Base-by-base conservation (phyloP, 2,888 invertebrate species). In the Campaea margaritaria region DNA sequence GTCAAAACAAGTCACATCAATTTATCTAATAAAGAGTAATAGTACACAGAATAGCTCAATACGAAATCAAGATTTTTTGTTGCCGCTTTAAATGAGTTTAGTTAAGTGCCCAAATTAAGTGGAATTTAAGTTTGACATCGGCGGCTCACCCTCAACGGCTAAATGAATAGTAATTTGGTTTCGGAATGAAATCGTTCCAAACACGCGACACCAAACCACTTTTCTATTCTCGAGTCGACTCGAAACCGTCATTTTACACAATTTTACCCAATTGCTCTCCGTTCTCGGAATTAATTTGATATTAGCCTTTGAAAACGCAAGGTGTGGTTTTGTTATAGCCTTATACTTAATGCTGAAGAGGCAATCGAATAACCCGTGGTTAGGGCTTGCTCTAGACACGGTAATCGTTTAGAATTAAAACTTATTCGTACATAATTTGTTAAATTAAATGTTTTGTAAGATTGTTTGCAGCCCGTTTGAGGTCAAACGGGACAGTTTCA, bases 81-180 rank as follows among this genome's bases (percentile, higher is more conserved):
- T 63, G 55, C 47, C 53, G 44, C 51, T 60, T 58, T 46, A 61
- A 59, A 62, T 64, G 51, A 61, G 46, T 60, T 55, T 45, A 67
- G 47, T 52, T 69, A 64, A 69, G 69, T 69, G 82, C 78, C 74
- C 70, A 76, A 85, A 85, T 85, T 84, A 87, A 81, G 76, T 73
- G 65, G 76, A 82, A 81, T 82, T 82, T 81, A 85, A 86, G 79
- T 89, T 89, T 89, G 89, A 91, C 91, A 90, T 82, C 82, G 79
- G 75, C 70, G 78, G 78, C 85, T 86, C 82, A 80, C 84, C 85
- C 85, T 82, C 75, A 87, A 88, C 87, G 85, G 85, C 86, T 87
- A 91, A 92, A 91, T 91, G 87, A 91, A 91, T 91, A 91, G 91
- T 87, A 91, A 91, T 92, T 92, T 91, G 79, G 86, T 87, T 90